phyloP scores from a whole-genome alignment of 2,113 vertebrate genomes.

The Alexandromys fortis region DNA sequence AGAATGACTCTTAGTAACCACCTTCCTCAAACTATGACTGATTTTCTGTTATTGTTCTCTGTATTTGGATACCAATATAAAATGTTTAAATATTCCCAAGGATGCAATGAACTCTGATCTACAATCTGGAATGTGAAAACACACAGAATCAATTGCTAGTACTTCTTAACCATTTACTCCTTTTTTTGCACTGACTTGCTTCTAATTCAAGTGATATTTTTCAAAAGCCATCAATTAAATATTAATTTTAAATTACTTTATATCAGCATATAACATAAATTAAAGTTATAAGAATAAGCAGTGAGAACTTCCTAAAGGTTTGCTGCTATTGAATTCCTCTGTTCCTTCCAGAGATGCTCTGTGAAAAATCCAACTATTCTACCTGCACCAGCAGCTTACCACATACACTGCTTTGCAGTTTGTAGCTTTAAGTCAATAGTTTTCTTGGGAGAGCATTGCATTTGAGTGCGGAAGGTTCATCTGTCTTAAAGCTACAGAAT shows the following conservation, averaged over 20 bases:
- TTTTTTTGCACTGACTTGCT: constrained; percentile 23
- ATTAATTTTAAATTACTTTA: constrained; percentile 18
- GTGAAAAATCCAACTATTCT: background rate
- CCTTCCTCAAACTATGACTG: background rate
- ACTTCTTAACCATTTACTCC: background rate
- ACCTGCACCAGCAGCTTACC: background rate
- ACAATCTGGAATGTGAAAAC: background rate
- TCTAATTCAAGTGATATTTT: background rate
- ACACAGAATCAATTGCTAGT: background rate
- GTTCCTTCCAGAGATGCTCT: background rate
- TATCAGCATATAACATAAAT: background rate
- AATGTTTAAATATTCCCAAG: constrained; percentile 23
- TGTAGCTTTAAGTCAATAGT: background rate
- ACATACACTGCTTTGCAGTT: background rate
- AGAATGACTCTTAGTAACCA: constrained; percentile 34
- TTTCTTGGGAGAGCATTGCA: background rate
- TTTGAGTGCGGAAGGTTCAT: background rate
- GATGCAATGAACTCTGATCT: background rate
- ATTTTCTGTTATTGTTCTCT: background rate
- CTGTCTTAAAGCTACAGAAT: background rate
- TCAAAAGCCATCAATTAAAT: constrained; percentile 6
- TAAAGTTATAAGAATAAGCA: background rate
- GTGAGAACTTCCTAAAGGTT: background rate
- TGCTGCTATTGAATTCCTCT: background rate
- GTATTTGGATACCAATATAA: constrained; percentile 39